These are phyloP conservation scores for Tyto alba DNA, from an alignment of 2,113 vertebrate species.

Conservation along the genomic window DNA sequence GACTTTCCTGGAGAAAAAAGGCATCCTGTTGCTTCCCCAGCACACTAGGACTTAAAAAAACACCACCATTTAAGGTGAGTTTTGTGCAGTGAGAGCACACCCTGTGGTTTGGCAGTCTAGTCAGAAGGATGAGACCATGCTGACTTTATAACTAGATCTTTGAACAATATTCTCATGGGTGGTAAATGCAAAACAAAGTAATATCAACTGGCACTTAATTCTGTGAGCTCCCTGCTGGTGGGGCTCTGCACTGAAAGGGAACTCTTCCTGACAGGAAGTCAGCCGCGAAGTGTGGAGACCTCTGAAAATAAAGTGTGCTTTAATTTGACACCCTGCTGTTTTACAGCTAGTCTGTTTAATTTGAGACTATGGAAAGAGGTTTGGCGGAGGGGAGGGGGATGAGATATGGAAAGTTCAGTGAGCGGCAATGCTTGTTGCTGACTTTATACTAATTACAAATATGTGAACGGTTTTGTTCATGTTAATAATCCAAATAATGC, in stretches of 20 bases:
- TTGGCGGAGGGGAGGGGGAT: neutral
- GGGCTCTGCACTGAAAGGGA: constrained; percentile 82
- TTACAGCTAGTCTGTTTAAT: constrained; percentile 75
- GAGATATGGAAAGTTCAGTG: constrained; percentile 38
- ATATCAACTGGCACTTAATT: constrained; percentile 98
- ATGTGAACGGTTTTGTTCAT: neutral
- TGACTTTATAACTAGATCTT: constrained; percentile 81
- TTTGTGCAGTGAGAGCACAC: constrained; percentile 74
- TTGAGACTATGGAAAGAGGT: constrained; percentile 60
- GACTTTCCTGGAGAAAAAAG: constrained; percentile 64
- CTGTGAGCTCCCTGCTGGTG: constrained; percentile 84
- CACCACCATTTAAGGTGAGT: constrained; percentile 79
- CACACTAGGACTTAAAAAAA: constrained; percentile 75
- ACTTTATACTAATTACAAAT: constrained; percentile 45
- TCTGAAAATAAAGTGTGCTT: constrained; percentile 86
- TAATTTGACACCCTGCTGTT: constrained; percentile 81
- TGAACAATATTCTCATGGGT: constrained; percentile 87
- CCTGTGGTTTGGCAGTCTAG: constrained; percentile 78
- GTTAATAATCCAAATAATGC: neutral
- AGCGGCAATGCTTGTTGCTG: constrained; percentile 35
- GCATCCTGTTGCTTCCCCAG: constrained; percentile 78
- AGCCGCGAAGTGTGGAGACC: constrained; percentile 79
- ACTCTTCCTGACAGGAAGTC: constrained; percentile 95
- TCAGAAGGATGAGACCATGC: constrained; percentile 81
- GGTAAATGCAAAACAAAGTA: constrained; percentile 91